Conservation (phyloP, 1,140 invertebrate genomes). For the Meloidogyne exigua region DNA sequence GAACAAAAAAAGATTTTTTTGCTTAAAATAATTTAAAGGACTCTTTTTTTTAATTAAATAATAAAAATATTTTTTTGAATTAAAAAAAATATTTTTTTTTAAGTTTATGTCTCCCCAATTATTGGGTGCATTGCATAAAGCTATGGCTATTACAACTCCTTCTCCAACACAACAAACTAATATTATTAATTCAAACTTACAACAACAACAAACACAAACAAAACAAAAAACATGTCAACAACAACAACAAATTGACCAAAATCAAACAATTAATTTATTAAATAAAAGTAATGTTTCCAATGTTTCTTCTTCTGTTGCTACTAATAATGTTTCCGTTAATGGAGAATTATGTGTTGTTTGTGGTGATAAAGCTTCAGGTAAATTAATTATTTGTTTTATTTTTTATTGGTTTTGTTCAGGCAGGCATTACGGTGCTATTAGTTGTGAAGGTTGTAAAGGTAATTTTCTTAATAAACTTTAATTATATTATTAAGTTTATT, state of each 20-base stretch:
- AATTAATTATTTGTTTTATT: slow-evolving; percentile 10
- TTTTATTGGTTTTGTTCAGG: slow-evolving; percentile 17
- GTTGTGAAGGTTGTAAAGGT: slow-evolving; percentile 78
- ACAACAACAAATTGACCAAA: slow-evolving; percentile 4
- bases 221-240: background rate
- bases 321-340: slow-evolving; percentile 7
- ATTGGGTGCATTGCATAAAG: slow-evolving; percentile 3
- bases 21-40: no score
- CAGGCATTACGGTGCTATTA: slow-evolving; percentile 64
- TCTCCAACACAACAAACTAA: background rate
- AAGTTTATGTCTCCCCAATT: slow-evolving; percentile 15
- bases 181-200: background rate
- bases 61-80: background rate
- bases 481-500: no score
- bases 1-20: no score
- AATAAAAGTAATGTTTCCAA: no score
- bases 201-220: no score
- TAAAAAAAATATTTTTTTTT: background rate
- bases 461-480: background rate
- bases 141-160: background rate
- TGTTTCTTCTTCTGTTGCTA: slow-evolving; percentile 6
- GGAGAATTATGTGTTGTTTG: slow-evolving; percentile 42
- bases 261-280: background rate
- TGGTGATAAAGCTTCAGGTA: slow-evolving; percentile 42
- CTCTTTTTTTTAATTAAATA: no score